A percentile compares a stretch with the other conserved stretches of the same genome.
Evolutionary conservation across 2,113 vertebrate species (phyloP).

Genomic region (Myotis lucifugus): DNA sequence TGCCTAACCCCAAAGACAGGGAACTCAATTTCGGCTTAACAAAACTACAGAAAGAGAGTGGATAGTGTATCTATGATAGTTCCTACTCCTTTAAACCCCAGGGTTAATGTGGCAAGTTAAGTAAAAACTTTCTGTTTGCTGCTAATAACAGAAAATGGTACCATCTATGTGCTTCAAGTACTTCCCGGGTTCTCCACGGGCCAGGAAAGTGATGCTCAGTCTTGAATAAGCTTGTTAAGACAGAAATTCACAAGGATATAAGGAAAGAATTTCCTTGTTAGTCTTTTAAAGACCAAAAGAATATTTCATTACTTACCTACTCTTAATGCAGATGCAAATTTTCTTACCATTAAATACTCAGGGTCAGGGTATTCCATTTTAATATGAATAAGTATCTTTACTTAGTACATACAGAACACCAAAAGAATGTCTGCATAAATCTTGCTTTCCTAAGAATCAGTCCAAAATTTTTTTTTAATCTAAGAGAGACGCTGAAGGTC

Average conservation of each 20-base stretch:
- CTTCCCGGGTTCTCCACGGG: not conserved
- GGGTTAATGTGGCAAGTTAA: not conserved
- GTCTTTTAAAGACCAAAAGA: slow-evolving; percentile 21
- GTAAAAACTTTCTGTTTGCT: not conserved
- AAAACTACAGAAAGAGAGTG: not conserved
- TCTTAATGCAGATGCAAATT: slow-evolving; percentile 15
- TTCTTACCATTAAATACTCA: slow-evolving; percentile 36
- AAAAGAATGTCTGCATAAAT: slow-evolving; percentile 65
- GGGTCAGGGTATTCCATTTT: slow-evolving; percentile 47
- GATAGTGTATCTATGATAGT: not conserved
- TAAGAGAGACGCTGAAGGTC: slow-evolving; percentile 73
- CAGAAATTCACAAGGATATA: not conserved
- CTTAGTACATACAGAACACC: slow-evolving; percentile 41
- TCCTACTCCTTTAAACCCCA: not conserved
- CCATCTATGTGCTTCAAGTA: not conserved
- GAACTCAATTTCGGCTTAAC: not conserved
- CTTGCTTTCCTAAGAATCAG: slow-evolving; percentile 73
- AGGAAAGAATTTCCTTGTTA: not conserved
- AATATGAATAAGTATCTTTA: slow-evolving; percentile 34
- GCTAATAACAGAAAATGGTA: not conserved
- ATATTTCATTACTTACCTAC: not conserved
- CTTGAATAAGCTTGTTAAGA: not conserved
- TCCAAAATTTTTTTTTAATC: not conserved
- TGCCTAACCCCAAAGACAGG: not conserved
- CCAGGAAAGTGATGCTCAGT: not conserved